Evolutionary conservation across 30 jellyfish, hydroid and myxozoan species (phyloP).

Genomic region (Nemopilema nomurai): DNA sequence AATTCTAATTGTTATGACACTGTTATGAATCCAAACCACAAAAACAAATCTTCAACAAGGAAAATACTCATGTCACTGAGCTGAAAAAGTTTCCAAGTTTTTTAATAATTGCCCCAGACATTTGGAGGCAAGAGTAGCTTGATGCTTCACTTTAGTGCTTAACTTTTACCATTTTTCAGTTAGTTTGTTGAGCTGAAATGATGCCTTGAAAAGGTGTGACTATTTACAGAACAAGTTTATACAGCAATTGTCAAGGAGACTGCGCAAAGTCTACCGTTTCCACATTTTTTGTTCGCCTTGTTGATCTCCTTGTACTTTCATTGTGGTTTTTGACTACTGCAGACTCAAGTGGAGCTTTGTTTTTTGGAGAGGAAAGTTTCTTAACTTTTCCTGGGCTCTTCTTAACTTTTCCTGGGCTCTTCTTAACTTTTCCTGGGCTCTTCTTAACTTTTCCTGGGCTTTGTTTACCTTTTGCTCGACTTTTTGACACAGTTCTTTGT

Average conservation of each 20-base stretch:
- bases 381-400: not conserved
- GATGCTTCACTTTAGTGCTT: no score
- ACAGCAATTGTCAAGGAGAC: constrained; percentile 29
- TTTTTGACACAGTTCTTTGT: no score
- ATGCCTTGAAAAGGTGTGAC: not conserved
- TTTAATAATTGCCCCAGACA: no score
- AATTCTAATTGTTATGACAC: no score
- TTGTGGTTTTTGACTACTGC: not conserved
- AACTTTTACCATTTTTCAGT: no score
- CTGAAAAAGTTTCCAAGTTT: no score
- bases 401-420: not conserved
- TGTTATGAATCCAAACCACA: no score
- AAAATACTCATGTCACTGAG: no score
- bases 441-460: not conserved
- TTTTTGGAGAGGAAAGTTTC: not conserved
- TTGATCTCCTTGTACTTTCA: constrained; percentile 13
- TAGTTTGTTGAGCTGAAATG: not conserved
- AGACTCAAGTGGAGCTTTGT: not conserved
- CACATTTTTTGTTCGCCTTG: constrained; percentile 3
- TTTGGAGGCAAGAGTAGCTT: no score
- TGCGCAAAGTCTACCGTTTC: constrained; percentile 51
- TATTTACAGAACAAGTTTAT: no score
- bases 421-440: not conserved
- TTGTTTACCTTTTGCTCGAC: not conserved
- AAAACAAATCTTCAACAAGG: no score